Evolutionary conservation across 2,797 vertebrate genomes (phyloP), one percentile per base, ranked within the genome.

Genomic region (Dermochelys coriacea): DNA sequence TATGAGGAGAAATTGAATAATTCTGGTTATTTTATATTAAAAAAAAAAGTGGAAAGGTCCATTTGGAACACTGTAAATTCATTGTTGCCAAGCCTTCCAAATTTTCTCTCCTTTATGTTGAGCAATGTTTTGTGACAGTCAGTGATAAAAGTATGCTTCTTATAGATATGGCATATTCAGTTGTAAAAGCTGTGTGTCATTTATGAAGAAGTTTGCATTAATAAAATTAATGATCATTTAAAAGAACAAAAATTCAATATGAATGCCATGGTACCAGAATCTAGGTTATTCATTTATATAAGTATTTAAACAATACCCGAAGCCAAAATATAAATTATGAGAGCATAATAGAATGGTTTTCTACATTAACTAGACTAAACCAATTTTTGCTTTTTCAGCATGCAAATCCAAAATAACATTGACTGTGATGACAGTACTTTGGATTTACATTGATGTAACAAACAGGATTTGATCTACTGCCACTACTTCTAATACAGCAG

Each of bases 381-480:
- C 84, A 91, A 91, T 91, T 88, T 88, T 94, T 90, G 90, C 87
- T 93, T 90, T 96, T 93, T 86, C 94, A 91, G 55, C 64, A 80
- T 84, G 91, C 91, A 94, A 95, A 94, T 88, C 91, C 88, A 71
- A 95, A 88, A 93, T 50, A 87, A 77, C 4, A 0, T 14, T 47
- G 71, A 85, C 87, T 68, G 55, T 86, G 77, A 27, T 61, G 59
- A 85, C 75, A 83, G 4, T 75, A 89, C 93, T 93, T 90, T 89
- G 80, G 84, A 89, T 86, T 93, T 91, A 87, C 83, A 93, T 68
- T 92, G 68, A 89, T 59, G 51, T 50, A 85, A 95, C 45, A 89
- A 95, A 96, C 89, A 95, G 90, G 91, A 95, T 96, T 97, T 95
- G 4, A 91, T 88, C 79, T 86, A 31, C 84, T 92, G 86, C 88